Evolutionary conservation across 2,797 vertebrate genomes (phyloP).

Genomic region (Tolypeutes matacus): DNA sequence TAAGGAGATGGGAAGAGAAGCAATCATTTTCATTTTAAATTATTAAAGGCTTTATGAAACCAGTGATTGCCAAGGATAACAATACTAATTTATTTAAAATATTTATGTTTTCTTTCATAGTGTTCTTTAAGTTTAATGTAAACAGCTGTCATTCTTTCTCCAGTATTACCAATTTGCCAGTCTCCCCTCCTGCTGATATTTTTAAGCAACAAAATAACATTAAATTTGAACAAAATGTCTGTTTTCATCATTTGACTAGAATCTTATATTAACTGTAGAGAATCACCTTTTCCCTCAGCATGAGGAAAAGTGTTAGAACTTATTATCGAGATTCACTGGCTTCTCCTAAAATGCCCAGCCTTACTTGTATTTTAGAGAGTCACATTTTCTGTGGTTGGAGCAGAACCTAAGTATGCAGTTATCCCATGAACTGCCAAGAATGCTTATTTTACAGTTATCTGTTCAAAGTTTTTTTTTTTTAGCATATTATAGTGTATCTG

Average conservation of each 20-base stretch:
- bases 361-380: neutral
- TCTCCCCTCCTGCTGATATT: constrained; percentile 53
- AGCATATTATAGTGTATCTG: neutral
- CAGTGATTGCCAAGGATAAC: neutral
- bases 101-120: constrained; percentile 34
- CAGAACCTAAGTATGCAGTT: neutral
- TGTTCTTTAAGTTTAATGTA: constrained; percentile 65
- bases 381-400: neutral
- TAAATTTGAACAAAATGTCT: constrained; percentile 71
- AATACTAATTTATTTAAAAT: constrained; percentile 60
- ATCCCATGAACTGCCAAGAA: neutral
- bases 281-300: neutral
- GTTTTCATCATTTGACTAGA: constrained; percentile 65
- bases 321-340: neutral
- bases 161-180: neutral
- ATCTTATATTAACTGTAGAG: constrained; percentile 42
- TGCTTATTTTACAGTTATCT: neutral
- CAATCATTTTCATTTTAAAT: constrained; percentile 31
- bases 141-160: constrained; percentile 56
- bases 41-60: constrained; percentile 46
- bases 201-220: constrained; percentile 74
- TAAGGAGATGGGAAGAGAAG: neutral
- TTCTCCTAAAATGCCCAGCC: constrained; percentile 11
- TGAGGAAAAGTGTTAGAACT: constrained; percentile 5
- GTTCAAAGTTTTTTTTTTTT: neutral